Percentiles rank a stretch among this genome's conserved stretches.
Conservation (phyloP, 1,140 invertebrate species). For the Drosophila sp. region DNA sequence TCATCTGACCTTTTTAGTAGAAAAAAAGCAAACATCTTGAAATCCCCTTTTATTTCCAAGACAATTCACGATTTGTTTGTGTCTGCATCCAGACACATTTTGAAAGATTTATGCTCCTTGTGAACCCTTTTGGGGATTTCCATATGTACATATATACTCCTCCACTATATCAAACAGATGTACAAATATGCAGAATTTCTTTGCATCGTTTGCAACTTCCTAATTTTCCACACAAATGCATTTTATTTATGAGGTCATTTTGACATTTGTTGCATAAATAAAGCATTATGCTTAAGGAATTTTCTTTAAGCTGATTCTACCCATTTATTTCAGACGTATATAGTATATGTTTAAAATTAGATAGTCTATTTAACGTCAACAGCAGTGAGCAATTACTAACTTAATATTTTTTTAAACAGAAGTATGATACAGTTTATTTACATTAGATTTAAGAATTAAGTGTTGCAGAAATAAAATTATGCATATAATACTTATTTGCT, state of each 20-base stretch:
- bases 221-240: constrained; percentile 77
- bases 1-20: background rate
- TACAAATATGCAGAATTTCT: constrained; percentile 59
- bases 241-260: constrained; percentile 76
- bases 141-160: background rate
- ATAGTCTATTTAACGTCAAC: too few species aligned
- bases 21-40: constrained; percentile 1
- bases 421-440: too few species aligned
- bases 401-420: too few species aligned
- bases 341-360: too few species aligned
- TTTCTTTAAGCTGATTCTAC: too few species aligned
- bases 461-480: too few species aligned
- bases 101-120: constrained; percentile 64
- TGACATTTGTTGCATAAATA: constrained; percentile 46
- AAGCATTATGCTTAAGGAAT: background rate
- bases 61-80: constrained; percentile 68
- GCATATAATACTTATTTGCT: too few species aligned
- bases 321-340: too few species aligned
- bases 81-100: constrained; percentile 53
- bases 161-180: constrained; percentile 39
- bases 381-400: too few species aligned
- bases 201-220: constrained; percentile 45
- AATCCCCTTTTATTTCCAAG: constrained; percentile 1
- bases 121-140: background rate
- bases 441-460: too few species aligned